Evolutionary conservation across 2,797 vertebrate species (phyloP).

Genomic region (Cirrhinus molitorella): DNA sequence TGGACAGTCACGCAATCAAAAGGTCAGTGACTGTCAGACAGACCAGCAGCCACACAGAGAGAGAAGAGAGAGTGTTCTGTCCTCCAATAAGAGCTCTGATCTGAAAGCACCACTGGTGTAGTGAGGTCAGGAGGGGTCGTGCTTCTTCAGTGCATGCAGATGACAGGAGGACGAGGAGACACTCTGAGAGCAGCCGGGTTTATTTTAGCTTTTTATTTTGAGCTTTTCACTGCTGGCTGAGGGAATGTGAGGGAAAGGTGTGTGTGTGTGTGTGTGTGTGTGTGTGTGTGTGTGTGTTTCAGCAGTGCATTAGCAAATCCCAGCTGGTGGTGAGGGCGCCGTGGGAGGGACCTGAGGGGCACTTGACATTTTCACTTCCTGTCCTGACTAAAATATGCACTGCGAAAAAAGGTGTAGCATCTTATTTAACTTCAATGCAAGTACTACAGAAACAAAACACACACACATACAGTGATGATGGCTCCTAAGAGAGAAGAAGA

Average conservation of each 20-base stretch:
- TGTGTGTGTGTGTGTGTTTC: background rate
- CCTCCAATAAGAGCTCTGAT: conserved; percentile 25
- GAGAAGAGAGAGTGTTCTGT: background rate
- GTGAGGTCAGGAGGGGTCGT: conserved; percentile 15
- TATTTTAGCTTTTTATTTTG: conserved; percentile 35
- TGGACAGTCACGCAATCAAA: conserved; percentile 25
- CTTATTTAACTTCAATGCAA: conserved; percentile 8
- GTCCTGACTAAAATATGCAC: conserved; percentile 34
- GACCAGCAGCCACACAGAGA: background rate
- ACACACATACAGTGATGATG: background rate
- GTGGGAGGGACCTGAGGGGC: background rate
- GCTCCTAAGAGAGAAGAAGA: background rate
- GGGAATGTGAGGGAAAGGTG: background rate
- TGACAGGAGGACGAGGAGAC: conserved; percentile 10
- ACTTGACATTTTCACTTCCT: conserved; percentile 34
- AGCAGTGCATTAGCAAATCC: conserved; percentile 10
- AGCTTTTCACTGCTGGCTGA: conserved; percentile 14
- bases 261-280: background rate
- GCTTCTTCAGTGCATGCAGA: conserved; percentile 8
- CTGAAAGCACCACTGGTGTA: background rate
- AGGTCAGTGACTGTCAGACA: conserved; percentile 35
- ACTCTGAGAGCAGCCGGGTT: background rate
- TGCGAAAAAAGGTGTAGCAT: background rate
- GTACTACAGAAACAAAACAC: background rate
- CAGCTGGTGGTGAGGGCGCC: conserved; percentile 13